Conservation (phyloP, 2,797 vertebrate genomes). For the Onychomys torridus region DNA sequence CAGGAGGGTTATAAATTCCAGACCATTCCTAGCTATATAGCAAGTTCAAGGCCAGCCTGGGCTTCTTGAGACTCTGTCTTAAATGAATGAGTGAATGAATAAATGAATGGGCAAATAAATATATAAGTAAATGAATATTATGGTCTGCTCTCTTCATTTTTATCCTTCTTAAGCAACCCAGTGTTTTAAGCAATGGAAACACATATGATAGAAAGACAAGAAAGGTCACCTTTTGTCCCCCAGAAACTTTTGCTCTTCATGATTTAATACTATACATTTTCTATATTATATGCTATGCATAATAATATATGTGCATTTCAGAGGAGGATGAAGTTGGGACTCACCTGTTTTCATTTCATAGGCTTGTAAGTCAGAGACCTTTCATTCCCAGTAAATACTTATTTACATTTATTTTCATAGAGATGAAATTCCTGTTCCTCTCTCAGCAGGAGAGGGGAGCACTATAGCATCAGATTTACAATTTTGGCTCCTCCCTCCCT, state of each 20-base stretch:
- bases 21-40: neutral
- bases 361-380: neutral
- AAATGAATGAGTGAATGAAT: neutral
- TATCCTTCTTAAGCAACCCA: neutral
- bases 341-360: constrained; percentile 64
- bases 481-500: neutral
- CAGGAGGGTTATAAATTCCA: neutral
- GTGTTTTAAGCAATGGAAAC: neutral
- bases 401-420: constrained; percentile 19
- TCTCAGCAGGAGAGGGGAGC: neutral
- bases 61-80: neutral
- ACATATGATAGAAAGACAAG: neutral
- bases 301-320: constrained; percentile 25
- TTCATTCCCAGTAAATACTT: constrained; percentile 47
- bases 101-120: neutral
- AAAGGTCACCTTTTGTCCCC: neutral
- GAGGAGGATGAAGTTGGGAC: constrained; percentile 21
- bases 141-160: neutral
- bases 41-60: neutral
- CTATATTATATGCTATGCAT: neutral
- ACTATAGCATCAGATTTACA: neutral
- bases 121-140: neutral
- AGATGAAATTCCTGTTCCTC: constrained; percentile 13
- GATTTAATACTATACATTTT: constrained; percentile 45
- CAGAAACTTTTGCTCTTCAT: constrained; percentile 7